Percentiles rank a stretch among this genome's conserved stretches.
Evolutionary conservation across 2,797 vertebrate genomes (phyloP).

Genomic region (Neosilurus hyrtlii): DNA sequence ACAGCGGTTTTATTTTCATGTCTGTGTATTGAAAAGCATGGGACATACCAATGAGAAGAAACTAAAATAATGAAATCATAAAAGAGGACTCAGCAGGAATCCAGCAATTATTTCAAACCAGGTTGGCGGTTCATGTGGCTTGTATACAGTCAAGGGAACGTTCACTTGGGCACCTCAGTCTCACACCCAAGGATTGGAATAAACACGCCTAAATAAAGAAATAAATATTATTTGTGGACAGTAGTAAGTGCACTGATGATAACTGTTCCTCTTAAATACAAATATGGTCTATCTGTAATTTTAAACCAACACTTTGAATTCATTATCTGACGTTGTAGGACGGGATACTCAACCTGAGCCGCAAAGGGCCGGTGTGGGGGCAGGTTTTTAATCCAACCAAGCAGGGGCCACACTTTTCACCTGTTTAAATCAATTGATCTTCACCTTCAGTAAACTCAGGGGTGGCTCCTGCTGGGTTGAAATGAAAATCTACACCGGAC

Average conservation of each 20-base stretch:
- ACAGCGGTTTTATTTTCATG: not conserved
- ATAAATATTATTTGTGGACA: not conserved
- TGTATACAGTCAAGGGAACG: not conserved
- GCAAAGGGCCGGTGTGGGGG: no score
- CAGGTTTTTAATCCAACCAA: no score
- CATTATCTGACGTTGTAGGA: not conserved
- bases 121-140: not conserved
- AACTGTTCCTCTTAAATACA: not conserved
- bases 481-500: no score
- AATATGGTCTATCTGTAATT: not conserved
- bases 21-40: not conserved
- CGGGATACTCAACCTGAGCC: no score
- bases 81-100: not conserved
- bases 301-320: not conserved
- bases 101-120: not conserved
- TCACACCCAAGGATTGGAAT: not conserved
- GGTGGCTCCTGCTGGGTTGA: no score
- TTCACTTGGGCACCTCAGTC: not conserved
- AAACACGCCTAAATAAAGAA: not conserved
- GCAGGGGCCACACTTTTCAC: no score
- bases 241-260: not conserved
- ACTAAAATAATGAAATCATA: not conserved
- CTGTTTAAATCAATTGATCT: no score
- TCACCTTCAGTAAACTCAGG: no score
- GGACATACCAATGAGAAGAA: not conserved